Evolutionary conservation across 2,113 vertebrate genomes (phyloP), one percentile per base, ranked within the genome.

Genomic region (Grantiella picta): DNA sequence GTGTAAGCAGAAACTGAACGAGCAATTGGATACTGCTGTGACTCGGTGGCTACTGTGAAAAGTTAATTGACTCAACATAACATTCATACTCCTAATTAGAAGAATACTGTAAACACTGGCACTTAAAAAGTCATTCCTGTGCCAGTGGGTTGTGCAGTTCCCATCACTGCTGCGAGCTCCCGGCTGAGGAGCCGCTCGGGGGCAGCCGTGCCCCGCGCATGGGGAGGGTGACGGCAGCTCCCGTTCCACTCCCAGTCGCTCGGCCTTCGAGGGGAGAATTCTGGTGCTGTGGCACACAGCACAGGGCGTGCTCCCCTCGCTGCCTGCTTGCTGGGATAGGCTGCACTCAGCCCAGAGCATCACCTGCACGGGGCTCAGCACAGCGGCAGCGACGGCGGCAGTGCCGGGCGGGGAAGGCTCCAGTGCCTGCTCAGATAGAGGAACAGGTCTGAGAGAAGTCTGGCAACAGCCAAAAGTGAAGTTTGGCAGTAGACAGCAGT

Each of bases 301-400:
- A 0, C 11, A 7, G 20, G 0, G 31, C 13, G 8, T 4, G 4
- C 25, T 40, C 5, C 53, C 28, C 23, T 2, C 0, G 3, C n/a
- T 44, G 50, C 16, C 7, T 4, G 40, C 44, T 27, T 15, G 4
- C 45, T 1, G 33, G 16, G 11, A 5, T 35, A 7, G 53, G 36
- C 65, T 13, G 81, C 4, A 18, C 69, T 29, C n/a, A 10, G 85
- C 50, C 31, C 12, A 17, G 11, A 11, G 57, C 14, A 3, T 7
- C 69, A 19, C n/a, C 52, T 9, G 66, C 52, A 2, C 11, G 14
- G 21, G 9, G 63, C 63, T 7, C 57, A 21, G 4, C 25, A 15
- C 7, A 31, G 9, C 1, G 14, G 63, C 68, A 24, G 64, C 8
- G 2, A 11, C 69, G 15, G 50, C 14, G 9, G 6, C 59, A 0